Evolutionary conservation across 2,888 invertebrate genomes (phyloP).

Genomic region (Mythimna vitellina): DNA sequence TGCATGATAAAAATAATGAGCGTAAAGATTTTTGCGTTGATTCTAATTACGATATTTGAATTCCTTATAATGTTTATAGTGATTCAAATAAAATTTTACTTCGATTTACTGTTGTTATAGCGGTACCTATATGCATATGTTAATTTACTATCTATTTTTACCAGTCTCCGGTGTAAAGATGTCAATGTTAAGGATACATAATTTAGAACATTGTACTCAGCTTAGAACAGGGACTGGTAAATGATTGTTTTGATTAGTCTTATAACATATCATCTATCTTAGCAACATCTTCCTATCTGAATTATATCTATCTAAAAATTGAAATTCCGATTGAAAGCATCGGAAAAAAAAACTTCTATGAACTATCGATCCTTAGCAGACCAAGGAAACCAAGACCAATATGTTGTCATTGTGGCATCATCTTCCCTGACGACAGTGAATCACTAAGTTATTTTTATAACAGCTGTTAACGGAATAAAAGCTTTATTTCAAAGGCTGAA

Average conservation of each 20-base stretch:
- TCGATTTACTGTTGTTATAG: not conserved
- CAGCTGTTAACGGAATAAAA: constrained; percentile 32
- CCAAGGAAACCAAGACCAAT: constrained; percentile 4
- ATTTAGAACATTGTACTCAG: not conserved
- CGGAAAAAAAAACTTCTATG: not conserved
- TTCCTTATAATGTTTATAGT: not conserved
- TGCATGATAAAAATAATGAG: constrained; percentile 26
- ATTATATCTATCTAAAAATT: not conserved
- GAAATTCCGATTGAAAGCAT: not conserved
- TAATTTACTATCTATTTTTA: not conserved
- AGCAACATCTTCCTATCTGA: not conserved
- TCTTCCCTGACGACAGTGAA: constrained; percentile 39
- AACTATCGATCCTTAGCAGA: not conserved
- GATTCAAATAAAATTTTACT: not conserved
- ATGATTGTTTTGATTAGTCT: constrained; percentile 6
- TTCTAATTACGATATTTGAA: not conserved
- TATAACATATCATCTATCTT: not conserved
- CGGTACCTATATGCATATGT: too few species aligned
- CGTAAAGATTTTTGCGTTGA: constrained; percentile 3
- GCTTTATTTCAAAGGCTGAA: constrained; percentile 28
- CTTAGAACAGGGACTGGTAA: not conserved
- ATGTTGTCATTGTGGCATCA: constrained; percentile 2
- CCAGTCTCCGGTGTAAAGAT: not conserved
- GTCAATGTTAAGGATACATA: not conserved
- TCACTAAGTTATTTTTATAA: constrained; percentile 39